Base-by-base conservation (phyloP, 2,113 vertebrate species). In the Perognathus longimembris region DNA sequence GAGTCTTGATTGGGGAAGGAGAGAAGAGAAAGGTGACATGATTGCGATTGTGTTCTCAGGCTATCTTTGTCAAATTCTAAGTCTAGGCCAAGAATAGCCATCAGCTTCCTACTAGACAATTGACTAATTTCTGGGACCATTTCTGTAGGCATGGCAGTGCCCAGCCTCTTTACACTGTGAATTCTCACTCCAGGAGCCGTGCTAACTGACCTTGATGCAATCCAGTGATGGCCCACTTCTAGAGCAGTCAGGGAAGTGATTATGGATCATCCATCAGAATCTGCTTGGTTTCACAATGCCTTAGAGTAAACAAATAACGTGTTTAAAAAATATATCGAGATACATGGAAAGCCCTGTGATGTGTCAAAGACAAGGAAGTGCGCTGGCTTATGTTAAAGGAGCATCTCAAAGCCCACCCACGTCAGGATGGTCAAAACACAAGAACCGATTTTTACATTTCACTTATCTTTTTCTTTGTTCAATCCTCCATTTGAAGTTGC, bases 221-320 rank as follows among this genome's bases (percentile, higher is more conserved):
- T 18, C 11, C 45, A 7, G 4, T 59, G 40, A 9, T 2, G 17
- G 22, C 17, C 1, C 7, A 42, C 8, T 1, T 64, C 6, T 38
- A 36, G 36, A 20, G 4, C 20, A 8, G 28, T 36, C 20, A 64
- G 4, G 34, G 50, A 10, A 74, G 30, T 88, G 42, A 12, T 70
- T 75, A 38, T 30, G 70, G 70, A 36, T 10, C 32, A 87, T 50
- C 7, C 21, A 21, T 12, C 5, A 70, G 26, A 88, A 69, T 32
- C 63, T 63, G 6, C 10, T 88, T 88, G 7, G 3, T 88, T 54
- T 85, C 80, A 70, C 54, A 57, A 36, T 88, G 3, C 28, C 34
- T n/a, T 28, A 40, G 63, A 36, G 2, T 30, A 7, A 32, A 5
- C 54, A 12, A 40, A 14, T 42, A 88, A 32, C 17, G 38, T 73